These are phyloP conservation scores for Poeciliopsis paucimaculata DNA, from an alignment of 2,797 vertebrate genomes.

Conservation along the genomic window DNA sequence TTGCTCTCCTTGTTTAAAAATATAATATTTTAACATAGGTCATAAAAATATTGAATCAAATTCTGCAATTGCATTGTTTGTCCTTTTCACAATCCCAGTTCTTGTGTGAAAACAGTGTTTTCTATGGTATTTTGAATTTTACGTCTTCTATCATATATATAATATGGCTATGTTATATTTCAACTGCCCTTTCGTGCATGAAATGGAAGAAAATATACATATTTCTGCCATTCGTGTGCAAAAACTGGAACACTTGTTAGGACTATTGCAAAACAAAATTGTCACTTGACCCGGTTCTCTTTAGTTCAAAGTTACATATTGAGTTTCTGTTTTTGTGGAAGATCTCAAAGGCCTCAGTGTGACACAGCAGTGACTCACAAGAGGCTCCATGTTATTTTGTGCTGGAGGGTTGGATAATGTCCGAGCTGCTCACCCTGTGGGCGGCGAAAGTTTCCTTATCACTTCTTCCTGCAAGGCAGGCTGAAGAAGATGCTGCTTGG, in stretches of 20 bases:
- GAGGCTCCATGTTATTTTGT: slow-evolving; percentile 55
- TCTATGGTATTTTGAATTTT: background rate
- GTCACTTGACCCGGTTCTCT: slow-evolving; percentile 8
- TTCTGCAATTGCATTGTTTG: background rate
- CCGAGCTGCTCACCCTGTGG: slow-evolving; percentile 67
- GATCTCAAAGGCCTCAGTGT: slow-evolving; percentile 50
- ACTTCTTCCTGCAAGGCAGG: slow-evolving; percentile 37
- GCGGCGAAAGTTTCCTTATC: slow-evolving; percentile 56
- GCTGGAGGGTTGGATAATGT: slow-evolving; percentile 61
- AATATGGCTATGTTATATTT: background rate
- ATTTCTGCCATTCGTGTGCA: background rate
- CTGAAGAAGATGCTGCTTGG: slow-evolving; percentile 48
- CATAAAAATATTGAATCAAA: background rate
- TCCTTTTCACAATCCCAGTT: background rate
- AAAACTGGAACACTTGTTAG: slow-evolving; percentile 5
- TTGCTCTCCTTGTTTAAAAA: background rate
- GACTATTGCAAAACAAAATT: slow-evolving; percentile 8
- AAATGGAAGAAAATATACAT: background rate
- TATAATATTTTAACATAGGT: too few relatives aligned
- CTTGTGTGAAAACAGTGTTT: background rate
- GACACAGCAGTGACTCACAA: slow-evolving; percentile 64
- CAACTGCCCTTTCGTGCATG: background rate
- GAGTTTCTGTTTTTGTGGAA: slow-evolving; percentile 37
- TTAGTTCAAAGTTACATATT: slow-evolving; percentile 32
- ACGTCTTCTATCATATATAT: too few relatives aligned